These are phyloP conservation scores for Lipophrys pholis DNA, from an alignment of 2,113 vertebrate genomes.

Conservation along the genomic window DNA sequence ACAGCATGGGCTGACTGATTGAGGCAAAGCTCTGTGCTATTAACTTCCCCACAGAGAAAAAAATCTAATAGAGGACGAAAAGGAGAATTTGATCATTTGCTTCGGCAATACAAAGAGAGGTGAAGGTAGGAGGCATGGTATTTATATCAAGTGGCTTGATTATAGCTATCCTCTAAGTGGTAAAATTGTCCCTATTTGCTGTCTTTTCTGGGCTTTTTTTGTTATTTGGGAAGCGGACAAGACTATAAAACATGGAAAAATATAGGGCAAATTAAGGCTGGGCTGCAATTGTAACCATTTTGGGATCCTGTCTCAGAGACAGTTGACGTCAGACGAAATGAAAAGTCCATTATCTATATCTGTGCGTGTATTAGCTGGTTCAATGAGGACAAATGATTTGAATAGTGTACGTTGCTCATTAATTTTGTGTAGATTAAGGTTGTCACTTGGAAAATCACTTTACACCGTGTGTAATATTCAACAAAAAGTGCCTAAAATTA, in stretches of 20 bases:
- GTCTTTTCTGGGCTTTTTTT: background rate
- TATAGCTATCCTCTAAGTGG: too few relatives aligned
- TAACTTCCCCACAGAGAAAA: background rate
- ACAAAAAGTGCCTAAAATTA: background rate
- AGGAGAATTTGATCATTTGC: too few relatives aligned
- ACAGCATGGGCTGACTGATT: background rate
- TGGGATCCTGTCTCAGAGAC: background rate
- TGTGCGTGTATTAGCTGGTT: constrained; percentile 9
- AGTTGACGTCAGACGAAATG: background rate
- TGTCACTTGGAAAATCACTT: background rate
- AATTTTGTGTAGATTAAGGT: background rate
- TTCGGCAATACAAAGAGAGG: too few relatives aligned
- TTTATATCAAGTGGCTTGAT: too few relatives aligned
- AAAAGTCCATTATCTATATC: constrained; percentile 14
- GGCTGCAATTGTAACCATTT: too few relatives aligned
- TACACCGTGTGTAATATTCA: background rate
- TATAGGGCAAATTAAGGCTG: too few relatives aligned
- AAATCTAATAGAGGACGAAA: background rate
- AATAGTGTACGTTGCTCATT: background rate
- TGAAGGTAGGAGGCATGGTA: too few relatives aligned
- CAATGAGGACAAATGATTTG: constrained; percentile 8
- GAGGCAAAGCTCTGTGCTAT: background rate
- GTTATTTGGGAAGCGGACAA: background rate
- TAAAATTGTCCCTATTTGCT: constrained; percentile 11
- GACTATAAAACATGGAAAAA: background rate